phyloP scores from a whole-genome alignment of 2,888 invertebrate genomes.

The Apotomis capreana region DNA sequence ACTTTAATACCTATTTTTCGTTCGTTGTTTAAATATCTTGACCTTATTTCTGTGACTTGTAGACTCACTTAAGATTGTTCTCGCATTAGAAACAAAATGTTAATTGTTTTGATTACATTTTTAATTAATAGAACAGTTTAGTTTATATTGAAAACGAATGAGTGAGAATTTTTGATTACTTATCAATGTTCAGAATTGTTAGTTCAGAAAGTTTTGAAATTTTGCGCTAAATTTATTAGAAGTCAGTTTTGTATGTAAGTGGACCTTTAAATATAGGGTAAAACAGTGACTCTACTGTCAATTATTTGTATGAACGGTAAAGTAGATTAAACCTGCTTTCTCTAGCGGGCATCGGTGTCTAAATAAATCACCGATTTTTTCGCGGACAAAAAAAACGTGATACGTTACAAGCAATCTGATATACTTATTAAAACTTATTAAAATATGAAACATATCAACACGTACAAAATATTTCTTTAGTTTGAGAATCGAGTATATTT shows the following conservation, averaged over 20 bases:
- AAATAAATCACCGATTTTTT: constrained; percentile 11
- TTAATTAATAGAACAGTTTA: constrained; percentile 14
- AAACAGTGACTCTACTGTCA: constrained; percentile 40
- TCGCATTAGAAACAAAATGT: constrained; percentile 2
- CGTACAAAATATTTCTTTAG: neutral
- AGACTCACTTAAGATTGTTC: constrained; percentile 15
- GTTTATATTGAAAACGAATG: constrained; percentile 6
- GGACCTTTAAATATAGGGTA: constrained; percentile 26
- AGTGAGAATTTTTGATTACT: constrained; percentile 23
- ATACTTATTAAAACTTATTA: neutral
- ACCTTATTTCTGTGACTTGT: constrained; percentile 19
- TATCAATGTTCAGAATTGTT: constrained; percentile 23
- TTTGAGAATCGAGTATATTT: neutral
- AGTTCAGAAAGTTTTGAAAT: constrained; percentile 10
- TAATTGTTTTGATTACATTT: constrained; percentile 12
- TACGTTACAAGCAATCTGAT: constrained; percentile 15
- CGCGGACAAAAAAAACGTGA: constrained; percentile 14
- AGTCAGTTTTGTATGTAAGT: constrained; percentile 27
- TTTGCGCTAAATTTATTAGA: constrained; percentile 16
- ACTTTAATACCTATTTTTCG: constrained; percentile 27
- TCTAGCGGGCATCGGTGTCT: constrained; percentile 17
- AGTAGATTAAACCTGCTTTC: constrained; percentile 13
- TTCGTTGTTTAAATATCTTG: constrained; percentile 33
- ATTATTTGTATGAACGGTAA: constrained; percentile 31
- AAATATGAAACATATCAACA: neutral